A percentile compares a stretch with the other conserved stretches of the same genome.
phyloP scores from a whole-genome alignment of 2,888 invertebrate species.

The Kryphioiulus occultus region DNA sequence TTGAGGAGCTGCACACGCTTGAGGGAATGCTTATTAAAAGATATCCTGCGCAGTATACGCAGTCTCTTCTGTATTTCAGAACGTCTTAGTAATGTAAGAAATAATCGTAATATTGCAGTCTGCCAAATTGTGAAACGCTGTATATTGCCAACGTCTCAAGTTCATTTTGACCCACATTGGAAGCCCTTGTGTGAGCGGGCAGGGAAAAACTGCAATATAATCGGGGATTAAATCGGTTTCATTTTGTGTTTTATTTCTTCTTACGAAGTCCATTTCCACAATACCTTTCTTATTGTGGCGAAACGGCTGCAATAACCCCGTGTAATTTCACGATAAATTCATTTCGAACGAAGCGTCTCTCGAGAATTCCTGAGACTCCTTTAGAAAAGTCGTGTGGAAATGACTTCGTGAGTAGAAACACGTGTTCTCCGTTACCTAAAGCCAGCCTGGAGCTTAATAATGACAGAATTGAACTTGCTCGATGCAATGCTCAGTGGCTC shows the following conservation, averaged over 20 bases:
- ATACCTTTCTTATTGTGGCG: conserved; percentile 12
- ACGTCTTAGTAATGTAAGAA: too few relatives aligned
- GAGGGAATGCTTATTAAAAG: too few relatives aligned
- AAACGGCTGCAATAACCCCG: conserved; percentile 12
- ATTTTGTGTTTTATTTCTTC: conserved; percentile 13
- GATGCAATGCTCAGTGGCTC: background rate
- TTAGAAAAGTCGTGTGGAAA: background rate
- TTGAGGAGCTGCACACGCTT: too few relatives aligned
- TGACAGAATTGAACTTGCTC: conserved; percentile 29
- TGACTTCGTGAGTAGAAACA: conserved; percentile 20
- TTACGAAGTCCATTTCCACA: background rate
- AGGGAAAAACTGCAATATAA: background rate
- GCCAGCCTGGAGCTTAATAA: conserved; percentile 20
- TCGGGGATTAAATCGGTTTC: conserved; percentile 29
- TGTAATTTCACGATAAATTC: conserved; percentile 30
- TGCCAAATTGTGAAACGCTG: too few relatives aligned
- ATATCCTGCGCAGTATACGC: too few relatives aligned
- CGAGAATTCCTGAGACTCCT: background rate
- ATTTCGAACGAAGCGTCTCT: conserved; percentile 7
- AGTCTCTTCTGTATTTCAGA: too few relatives aligned
- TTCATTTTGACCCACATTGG: background rate
- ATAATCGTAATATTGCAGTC: too few relatives aligned
- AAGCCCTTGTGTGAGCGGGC: background rate
- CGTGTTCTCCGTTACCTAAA: background rate
- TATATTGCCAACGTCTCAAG: background rate